Conservation (phyloP, 2,113 vertebrate genomes). For the Ceuthmochares aereus region DNA sequence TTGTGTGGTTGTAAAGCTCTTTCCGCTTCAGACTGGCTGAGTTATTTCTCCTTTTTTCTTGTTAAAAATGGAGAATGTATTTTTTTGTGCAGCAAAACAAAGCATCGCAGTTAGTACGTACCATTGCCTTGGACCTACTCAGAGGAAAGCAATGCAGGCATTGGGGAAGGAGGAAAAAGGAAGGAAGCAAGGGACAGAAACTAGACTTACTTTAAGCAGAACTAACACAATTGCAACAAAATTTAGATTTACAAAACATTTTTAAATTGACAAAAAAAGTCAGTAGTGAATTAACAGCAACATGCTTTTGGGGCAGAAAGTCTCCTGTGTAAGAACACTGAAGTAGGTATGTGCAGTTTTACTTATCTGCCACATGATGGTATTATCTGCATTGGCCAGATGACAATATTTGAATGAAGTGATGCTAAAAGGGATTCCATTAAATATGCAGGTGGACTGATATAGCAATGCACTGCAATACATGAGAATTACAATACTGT, state of each 20-base stretch:
- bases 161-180: conserved; percentile 75
- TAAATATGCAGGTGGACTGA: conserved; percentile 23
- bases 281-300: conserved; percentile 24
- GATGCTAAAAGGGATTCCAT: conserved; percentile 27
- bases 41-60: conserved; percentile 80
- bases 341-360: conserved; percentile 13
- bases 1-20: background rate
- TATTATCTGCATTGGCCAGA: conserved; percentile 17
- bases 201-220: conserved; percentile 93
- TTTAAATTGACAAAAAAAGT: background rate
- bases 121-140: conserved; percentile 93
- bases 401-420: conserved; percentile 15
- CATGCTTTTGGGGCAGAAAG: conserved; percentile 30
- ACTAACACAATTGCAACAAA: conserved; percentile 78
- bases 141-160: conserved; percentile 87
- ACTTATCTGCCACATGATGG: conserved; percentile 67
- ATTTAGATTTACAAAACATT: conserved; percentile 64
- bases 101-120: conserved; percentile 90
- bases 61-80: conserved; percentile 6
- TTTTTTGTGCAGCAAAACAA: conserved; percentile 69
- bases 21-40: conserved; percentile 51
- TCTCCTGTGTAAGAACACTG: background rate
- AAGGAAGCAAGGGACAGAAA: conserved; percentile 93
- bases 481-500: background rate
- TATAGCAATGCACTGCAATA: conserved; percentile 37